These are phyloP conservation scores for Thinocorus orbignyianus DNA, from an alignment of 2,113 vertebrate genomes.

Conservation along the genomic window DNA sequence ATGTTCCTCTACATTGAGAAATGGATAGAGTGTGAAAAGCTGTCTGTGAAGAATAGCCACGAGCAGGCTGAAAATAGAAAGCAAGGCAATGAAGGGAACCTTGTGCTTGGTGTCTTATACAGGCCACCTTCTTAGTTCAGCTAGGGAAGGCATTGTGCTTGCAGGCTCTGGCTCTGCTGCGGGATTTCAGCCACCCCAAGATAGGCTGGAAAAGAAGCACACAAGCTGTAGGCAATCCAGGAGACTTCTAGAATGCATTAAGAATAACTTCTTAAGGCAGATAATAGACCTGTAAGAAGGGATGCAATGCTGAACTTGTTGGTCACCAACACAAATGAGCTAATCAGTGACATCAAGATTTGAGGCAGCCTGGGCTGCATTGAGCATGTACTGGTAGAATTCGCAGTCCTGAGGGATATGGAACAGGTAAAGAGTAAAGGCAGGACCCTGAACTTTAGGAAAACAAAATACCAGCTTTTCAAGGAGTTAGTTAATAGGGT, in stretches of 20 bases:
- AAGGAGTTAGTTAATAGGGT: neutral
- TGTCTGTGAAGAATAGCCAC: neutral
- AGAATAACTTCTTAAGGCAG: neutral
- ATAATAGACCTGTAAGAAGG: neutral
- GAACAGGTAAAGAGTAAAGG: neutral
- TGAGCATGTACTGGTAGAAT: neutral
- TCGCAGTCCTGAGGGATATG: neutral
- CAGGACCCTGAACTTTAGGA: neutral
- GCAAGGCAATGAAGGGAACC: neutral
- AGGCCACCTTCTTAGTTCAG: neutral
- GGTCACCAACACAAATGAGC: neutral
- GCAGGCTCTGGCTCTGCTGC: neutral
- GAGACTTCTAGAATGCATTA: neutral
- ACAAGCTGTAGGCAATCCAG: neutral
- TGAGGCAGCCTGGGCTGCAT: neutral
- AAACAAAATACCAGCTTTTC: neutral
- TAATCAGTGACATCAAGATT: neutral
- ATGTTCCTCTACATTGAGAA: neutral
- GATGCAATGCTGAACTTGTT: neutral
- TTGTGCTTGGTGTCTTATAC: neutral
- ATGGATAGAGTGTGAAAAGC: neutral
- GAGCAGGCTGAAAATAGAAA: neutral
- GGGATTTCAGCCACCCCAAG: neutral
- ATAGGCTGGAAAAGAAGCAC: neutral
- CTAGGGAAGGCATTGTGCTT: neutral